Evolutionary conservation across 2,888 invertebrate species (phyloP), one percentile per base, ranked within the genome.

Genomic region (Alloscopus bannaensis): DNA sequence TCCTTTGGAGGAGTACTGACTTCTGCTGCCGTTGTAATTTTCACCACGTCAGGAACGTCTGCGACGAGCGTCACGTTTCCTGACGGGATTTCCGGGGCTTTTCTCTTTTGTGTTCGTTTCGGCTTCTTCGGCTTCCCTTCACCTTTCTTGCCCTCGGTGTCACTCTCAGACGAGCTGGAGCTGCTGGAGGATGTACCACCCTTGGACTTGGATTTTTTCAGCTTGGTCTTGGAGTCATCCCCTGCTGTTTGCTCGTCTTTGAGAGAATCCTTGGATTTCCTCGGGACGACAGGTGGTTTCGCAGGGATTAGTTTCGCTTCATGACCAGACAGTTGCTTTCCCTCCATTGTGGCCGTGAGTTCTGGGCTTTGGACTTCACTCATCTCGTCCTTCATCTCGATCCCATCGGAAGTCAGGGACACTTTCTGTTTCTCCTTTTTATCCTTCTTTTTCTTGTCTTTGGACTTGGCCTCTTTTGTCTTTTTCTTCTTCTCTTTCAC

Each of bases 41-140:
- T 80, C 20, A 70, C 55, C 16, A 73, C 70, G 57, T 80, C 76
- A 11, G 81, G 60, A 28, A 79, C 64, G 24, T 72, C 71, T 18
- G 11, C 11, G 2, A n/a, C 40, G 13, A 20, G 8, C 1, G 40
- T 20, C 3, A 20, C 2, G 1, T 1, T 24, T 28, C 11, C 11
- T 26, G 45, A 4, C 0, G 87, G 86, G 40, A 87, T 85, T 11
- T 84, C 82, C 16, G 87, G 87, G 3, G 87, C 86, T 80, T 85
- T 87, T 55, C 86, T 69, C 52, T 86, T 86, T 42, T 82, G 73
- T 6, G 84, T 84, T 42, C 80, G 50, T 81, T 86, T 81, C 26
- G 84, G 80, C 47, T 84, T 84, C 64, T 83, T 86, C 2, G 84
- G 82, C 57, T 81, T 81, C 42, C 70, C 69, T 36, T 68, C 80